phyloP scores from a whole-genome alignment of 1,140 invertebrate genomes.

The Cotesia typhae region DNA sequence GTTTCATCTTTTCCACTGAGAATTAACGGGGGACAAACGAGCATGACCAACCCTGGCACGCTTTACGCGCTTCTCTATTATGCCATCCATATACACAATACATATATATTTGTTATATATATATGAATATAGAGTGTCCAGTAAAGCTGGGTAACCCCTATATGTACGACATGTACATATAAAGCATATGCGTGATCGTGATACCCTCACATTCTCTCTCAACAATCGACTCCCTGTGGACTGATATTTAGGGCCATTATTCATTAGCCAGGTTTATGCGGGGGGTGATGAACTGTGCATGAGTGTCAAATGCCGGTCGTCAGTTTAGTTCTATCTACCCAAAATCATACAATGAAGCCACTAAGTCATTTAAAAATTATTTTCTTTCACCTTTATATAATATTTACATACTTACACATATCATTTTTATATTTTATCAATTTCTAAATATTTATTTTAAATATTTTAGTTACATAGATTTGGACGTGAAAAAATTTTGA shows the following conservation, averaged over 20 bases:
- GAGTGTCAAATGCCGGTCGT: conserved; percentile 39
- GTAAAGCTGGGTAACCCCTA: neutral
- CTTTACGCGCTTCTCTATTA: conserved; percentile 35
- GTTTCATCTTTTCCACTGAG: conserved; percentile 26
- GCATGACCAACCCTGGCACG: conserved; percentile 56
- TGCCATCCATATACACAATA: neutral
- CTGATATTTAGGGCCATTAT: conserved; percentile 67
- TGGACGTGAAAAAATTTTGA: too few species aligned
- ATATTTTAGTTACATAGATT: too few species aligned
- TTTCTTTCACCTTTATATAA: neutral
- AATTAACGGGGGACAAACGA: conserved; percentile 63
- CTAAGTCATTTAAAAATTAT: conserved; percentile 8
- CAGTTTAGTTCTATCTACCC: conserved; percentile 20
- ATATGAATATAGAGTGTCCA: conserved; percentile 19
- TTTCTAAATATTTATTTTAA: too few species aligned
- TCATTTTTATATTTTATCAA: too few species aligned
- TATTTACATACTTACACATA: neutral
- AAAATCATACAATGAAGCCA: conserved; percentile 3
- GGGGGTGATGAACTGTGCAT: conserved; percentile 53
- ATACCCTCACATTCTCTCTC: conserved; percentile 33
- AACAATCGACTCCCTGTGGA: conserved; percentile 55
- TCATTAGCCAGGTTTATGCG: conserved; percentile 57
- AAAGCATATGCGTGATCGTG: conserved; percentile 59
- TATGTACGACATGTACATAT: conserved; percentile 51
- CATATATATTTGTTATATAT: conserved; percentile 3